These are phyloP conservation scores for Drosophila azteca DNA, from an alignment of 1,140 invertebrate species.

Conservation along the genomic window DNA sequence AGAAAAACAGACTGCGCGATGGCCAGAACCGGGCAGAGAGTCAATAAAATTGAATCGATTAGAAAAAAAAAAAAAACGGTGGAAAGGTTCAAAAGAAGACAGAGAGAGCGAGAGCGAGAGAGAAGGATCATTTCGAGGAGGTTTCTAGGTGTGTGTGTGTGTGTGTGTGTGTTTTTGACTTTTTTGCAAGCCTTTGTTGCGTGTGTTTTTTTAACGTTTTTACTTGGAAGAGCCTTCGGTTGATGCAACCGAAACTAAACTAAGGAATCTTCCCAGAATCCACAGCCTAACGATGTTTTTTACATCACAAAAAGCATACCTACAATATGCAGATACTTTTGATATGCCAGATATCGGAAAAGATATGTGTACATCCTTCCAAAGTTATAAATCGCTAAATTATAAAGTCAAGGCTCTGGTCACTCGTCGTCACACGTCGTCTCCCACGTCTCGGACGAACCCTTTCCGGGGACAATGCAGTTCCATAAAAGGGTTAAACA, in stretches of 20 bases:
- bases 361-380: not conserved
- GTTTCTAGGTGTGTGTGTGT: constrained; percentile 54
- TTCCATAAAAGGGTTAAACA: constrained; percentile 71
- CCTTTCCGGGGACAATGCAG: constrained; percentile 44
- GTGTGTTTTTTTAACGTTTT: constrained; percentile 35
- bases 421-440: not conserved
- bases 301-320: not conserved
- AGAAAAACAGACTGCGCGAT: constrained; percentile 29
- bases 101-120: constrained; percentile 18
- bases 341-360: not conserved
- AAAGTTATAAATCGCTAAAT: constrained; percentile 9
- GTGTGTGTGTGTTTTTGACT: constrained; percentile 52
- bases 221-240: constrained; percentile 33
- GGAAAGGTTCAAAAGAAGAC: not conserved
- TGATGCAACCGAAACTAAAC: constrained; percentile 46
- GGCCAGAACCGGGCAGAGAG: constrained; percentile 49
- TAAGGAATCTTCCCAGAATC: constrained; percentile 27
- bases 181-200: constrained; percentile 78
- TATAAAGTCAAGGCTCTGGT: constrained; percentile 39
- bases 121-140: constrained; percentile 13
- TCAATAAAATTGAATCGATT: constrained; percentile 79
- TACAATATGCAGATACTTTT: not conserved
- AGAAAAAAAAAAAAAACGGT: constrained; percentile 35
- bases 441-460: constrained; percentile 19
- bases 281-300: constrained; percentile 21